These are phyloP conservation scores for Bombus waltoni DNA, from an alignment of 1,140 invertebrate genomes.

Conservation along the genomic window DNA sequence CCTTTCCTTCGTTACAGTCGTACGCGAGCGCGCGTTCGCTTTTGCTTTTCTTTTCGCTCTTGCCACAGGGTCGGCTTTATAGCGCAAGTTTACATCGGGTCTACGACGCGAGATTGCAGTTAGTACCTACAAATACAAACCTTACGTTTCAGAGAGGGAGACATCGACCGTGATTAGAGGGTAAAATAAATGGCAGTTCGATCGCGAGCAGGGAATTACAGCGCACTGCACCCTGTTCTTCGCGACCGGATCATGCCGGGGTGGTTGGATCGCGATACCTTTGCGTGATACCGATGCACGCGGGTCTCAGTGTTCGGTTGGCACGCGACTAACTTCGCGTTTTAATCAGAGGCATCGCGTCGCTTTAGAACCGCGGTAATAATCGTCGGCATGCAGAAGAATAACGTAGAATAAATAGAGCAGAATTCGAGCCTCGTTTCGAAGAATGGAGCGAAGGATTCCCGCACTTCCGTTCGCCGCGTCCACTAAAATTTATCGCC, in stretches of 20 bases:
- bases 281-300: constrained; percentile 15
- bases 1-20: background rate
- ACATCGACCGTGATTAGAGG: background rate
- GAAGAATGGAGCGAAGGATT: background rate
- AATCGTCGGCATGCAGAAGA: background rate
- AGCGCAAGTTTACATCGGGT: background rate
- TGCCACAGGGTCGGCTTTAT: background rate
- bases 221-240: background rate
- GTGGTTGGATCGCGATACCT: background rate
- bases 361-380: background rate
- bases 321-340: constrained; percentile 18
- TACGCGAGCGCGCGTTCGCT: background rate
- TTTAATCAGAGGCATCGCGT: background rate
- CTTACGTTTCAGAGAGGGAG: background rate
- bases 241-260: background rate
- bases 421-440: background rate
- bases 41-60: background rate
- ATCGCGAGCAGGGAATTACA: background rate
- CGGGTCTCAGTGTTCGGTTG: background rate
- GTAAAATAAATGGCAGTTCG: background rate
- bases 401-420: too few relatives aligned
- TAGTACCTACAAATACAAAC: background rate
- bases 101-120: background rate
- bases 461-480: background rate
- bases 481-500: background rate